Evolutionary conservation across 2,797 vertebrate genomes (phyloP).

Genomic region (Numenius phaeopus): DNA sequence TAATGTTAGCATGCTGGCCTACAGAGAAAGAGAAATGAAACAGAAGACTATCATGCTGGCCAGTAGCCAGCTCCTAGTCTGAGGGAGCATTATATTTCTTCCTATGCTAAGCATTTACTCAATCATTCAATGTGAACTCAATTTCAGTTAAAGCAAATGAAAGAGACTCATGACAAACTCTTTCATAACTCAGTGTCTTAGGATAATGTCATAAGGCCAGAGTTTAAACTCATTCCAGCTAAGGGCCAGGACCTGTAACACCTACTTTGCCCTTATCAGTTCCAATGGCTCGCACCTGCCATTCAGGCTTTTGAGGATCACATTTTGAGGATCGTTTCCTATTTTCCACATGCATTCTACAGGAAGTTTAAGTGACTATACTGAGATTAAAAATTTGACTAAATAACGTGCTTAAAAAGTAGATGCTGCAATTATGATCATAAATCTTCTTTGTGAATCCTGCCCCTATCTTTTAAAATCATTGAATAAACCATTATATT

Average conservation of each 20-base stretch:
- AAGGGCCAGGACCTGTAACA: background rate
- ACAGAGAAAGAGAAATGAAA: background rate
- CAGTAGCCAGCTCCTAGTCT: background rate
- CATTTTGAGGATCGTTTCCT: background rate
- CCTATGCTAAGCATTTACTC: background rate
- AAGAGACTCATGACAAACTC: background rate
- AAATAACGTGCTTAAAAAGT: background rate
- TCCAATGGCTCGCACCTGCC: background rate
- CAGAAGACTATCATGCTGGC: rapidly evolving
- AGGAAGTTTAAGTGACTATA: background rate
- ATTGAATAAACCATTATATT: background rate
- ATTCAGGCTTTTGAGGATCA: background rate
- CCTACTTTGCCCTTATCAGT: background rate
- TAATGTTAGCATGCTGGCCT: background rate
- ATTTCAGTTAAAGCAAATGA: background rate
- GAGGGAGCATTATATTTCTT: background rate
- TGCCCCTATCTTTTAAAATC: background rate
- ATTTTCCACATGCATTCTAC: background rate
- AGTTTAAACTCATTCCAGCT: background rate
- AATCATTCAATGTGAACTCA: background rate
- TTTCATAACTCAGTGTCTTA: background rate
- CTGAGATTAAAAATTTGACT: background rate
- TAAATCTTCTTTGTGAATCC: background rate
- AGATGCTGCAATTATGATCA: background rate
- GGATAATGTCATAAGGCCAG: background rate